Conservation (phyloP, 2,797 vertebrate genomes). For the Syncerus caffer region DNA sequence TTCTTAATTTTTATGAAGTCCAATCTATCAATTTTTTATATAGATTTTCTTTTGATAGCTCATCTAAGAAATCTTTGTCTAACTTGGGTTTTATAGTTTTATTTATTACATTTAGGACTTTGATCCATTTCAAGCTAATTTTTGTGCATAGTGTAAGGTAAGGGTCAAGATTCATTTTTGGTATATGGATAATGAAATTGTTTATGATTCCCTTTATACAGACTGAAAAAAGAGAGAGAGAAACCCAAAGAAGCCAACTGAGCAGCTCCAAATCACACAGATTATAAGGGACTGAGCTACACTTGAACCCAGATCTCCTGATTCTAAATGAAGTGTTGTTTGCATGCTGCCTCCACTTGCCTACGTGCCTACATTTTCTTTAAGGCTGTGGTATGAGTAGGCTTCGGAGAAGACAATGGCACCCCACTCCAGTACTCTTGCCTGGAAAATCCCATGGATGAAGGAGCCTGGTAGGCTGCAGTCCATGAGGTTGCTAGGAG, state of each 20-base stretch:
- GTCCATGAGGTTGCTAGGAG: no score
- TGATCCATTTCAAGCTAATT: slow-evolving; percentile 1
- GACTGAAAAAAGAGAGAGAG: background rate
- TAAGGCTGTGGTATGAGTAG: background rate
- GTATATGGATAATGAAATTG: background rate
- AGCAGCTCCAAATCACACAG: background rate
- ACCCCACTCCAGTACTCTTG: no score
- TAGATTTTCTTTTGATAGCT: background rate
- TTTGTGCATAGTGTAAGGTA: background rate
- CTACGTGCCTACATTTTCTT: background rate
- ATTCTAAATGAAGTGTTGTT: background rate
- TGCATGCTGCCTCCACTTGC: background rate
- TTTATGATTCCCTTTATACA: background rate
- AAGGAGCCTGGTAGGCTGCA: no score
- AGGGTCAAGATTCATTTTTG: background rate
- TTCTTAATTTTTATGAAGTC: background rate
- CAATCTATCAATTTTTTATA: background rate
- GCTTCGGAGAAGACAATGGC: no score
- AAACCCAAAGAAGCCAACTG: background rate
- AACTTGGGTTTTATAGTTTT: background rate
- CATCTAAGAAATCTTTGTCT: background rate
- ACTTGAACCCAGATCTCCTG: background rate
- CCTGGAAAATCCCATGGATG: no score
- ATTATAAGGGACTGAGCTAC: background rate
- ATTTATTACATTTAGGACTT: background rate